Conservation (phyloP, 2,888 invertebrate genomes). For the Exocentrus adspersus region DNA sequence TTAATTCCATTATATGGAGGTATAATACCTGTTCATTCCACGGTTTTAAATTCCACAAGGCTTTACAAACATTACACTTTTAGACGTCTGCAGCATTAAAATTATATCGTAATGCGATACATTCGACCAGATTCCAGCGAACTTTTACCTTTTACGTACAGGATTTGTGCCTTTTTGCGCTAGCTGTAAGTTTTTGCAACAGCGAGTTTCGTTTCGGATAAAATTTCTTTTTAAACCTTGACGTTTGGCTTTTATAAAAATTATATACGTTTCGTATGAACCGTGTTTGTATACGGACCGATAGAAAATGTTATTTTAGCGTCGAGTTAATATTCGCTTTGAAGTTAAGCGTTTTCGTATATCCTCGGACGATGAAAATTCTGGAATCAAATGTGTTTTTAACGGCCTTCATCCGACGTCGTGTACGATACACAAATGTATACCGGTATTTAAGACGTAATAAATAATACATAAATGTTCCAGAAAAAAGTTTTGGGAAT, state of each 20-base stretch:
- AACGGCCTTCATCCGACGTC: constrained; percentile 8
- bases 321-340: constrained; percentile 16
- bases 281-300: constrained; percentile 3
- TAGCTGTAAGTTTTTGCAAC: neutral
- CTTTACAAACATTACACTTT: too few species aligned
- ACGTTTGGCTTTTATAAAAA: constrained; percentile 3
- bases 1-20: too few species aligned
- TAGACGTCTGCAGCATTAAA: neutral
- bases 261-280: constrained; percentile 11
- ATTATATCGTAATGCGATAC: neutral
- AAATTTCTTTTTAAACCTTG: constrained; percentile 3
- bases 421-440: constrained; percentile 16
- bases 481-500: neutral
- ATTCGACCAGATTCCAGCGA: neutral
- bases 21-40: too few species aligned
- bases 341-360: constrained; percentile 18
- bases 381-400: constrained; percentile 25
- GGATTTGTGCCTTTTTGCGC: neutral
- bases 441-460: constrained; percentile 23
- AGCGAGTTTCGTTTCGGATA: neutral
- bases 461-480: constrained; percentile 24
- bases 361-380: constrained; percentile 17
- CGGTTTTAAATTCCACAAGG: too few species aligned
- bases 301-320: constrained; percentile 20
- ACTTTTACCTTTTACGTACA: neutral